Base-by-base conservation (phyloP, 37 sponge, comb jelly and placozoan genomes). In the Aplysina aerophoba region DNA sequence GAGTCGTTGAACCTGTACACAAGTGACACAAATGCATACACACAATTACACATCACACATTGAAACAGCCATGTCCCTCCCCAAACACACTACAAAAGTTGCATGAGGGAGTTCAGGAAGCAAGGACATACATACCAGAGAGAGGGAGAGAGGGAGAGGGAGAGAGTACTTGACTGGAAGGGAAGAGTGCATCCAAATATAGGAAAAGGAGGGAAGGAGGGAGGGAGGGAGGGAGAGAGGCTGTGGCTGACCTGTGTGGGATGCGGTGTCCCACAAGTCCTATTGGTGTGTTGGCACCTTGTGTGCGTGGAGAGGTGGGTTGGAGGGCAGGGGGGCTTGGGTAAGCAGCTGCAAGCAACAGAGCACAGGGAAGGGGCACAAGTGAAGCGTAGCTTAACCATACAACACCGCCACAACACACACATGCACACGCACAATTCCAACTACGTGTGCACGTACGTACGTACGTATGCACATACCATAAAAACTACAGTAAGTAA, bases 271-370 rank as follows among this genome's bases (percentile, higher is more conserved):
- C 78, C 21, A 75, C 78, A 12, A 53, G 53, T 24, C 78, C 78
- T 53, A 75, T 53, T 38, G 92, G 89, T 4, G 89, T 89, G 86
- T 84, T 86, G 38, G 59, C 79, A 39, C 85, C 88, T 14, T 88
- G 85, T 30, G 88, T 82, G 24, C 86, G 75, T 15, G 92, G 92
- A 6, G 92, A 92, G 24, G 92, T 88, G 35, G 92, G 92, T 3
- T 33, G 31, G 17, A 35, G 71, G 14, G 8, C 74, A 25, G 69
- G 15, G 35, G 50, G 50, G 50, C 8, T 11, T 44, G 50, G 50
- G 3, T 44, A 3, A 44, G 50, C 50, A 44, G 50, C 50, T 44
- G 50, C 50, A 44, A 44, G 8, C 6, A 44, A 8, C 50, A 44
- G 50, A 44, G 8, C 8, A 8, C 6, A 44, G 50, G 50, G 50